These are phyloP conservation scores for Ochlodes sylvanus DNA, from an alignment of 2,888 invertebrate genomes.

Conservation along the genomic window DNA sequence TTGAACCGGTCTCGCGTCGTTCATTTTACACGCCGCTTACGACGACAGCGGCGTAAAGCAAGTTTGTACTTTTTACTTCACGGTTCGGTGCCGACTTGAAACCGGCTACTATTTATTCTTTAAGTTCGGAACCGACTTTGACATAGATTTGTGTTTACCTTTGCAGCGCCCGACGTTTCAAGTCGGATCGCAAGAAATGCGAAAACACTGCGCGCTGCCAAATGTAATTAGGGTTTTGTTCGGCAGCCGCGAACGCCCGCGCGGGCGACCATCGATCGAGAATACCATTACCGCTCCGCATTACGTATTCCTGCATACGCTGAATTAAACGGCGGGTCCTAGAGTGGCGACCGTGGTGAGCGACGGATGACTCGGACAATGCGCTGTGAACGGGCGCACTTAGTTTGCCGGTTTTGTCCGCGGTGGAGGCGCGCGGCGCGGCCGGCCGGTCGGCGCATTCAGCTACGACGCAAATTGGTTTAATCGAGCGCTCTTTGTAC, in stretches of 20 bases:
- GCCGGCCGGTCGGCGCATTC: conserved; percentile 5
- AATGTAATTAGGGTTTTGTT: conserved; percentile 33
- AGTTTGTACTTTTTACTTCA: conserved; percentile 34
- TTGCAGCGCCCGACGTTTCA: conserved; percentile 20
- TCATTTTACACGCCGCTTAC: conserved; percentile 22
- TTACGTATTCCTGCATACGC: conserved; percentile 5
- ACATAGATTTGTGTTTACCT: conserved; percentile 37
- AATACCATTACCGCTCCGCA: conserved; percentile 2
- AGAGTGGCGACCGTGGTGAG: background rate
- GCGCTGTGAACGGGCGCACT: background rate
- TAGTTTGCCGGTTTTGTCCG: conserved; percentile 20
- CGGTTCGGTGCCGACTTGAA: conserved; percentile 23
- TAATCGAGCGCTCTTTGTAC: conserved; percentile 34
- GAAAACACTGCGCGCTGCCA: conserved; percentile 32
- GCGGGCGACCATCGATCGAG: conserved; percentile 11
- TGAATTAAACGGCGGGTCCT: background rate
- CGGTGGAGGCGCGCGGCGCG: background rate
- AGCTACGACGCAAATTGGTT: conserved; percentile 33
- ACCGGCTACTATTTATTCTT: conserved; percentile 29
- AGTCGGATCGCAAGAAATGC: conserved; percentile 24
- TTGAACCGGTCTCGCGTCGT: conserved; percentile 27
- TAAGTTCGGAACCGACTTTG: conserved; percentile 32
- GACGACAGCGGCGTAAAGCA: conserved; percentile 7
- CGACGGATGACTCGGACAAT: conserved; percentile 8
- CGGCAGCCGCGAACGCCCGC: background rate